A percentile compares a stretch with the other conserved stretches of the same genome.
These are phyloP conservation scores for Meda fulgida DNA, from an alignment of 2,797 vertebrate genomes.

Conservation along the genomic window DNA sequence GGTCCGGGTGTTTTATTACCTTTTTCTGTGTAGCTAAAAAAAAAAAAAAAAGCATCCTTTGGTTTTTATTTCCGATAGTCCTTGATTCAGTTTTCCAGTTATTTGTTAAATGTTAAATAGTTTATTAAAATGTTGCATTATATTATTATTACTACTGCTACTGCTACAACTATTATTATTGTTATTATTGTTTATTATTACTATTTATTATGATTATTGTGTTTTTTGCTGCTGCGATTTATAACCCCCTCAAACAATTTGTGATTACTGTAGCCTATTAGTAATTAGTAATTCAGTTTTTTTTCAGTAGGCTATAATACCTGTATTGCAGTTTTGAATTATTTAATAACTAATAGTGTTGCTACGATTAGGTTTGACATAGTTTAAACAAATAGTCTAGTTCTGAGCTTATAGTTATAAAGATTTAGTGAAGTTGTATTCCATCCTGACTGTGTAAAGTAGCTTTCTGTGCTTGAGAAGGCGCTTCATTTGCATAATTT, in stretches of 20 bases:
- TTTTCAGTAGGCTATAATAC: not conserved
- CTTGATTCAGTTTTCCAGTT: not conserved
- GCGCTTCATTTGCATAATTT: conserved; percentile 98
- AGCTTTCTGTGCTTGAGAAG: conserved; percentile 74
- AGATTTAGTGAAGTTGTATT: conserved; percentile 5
- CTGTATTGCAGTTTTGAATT: not conserved
- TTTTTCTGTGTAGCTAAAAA: not conserved
- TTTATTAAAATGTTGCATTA: conserved; percentile 5
- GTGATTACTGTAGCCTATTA: not conserved
- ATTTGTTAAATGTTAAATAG: not conserved
- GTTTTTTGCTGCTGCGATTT: not conserved
- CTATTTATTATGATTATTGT: not conserved
- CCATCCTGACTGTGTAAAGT: conserved; percentile 54
- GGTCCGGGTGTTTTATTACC: not conserved
- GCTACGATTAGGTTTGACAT: not conserved
- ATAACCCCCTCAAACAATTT: not conserved
- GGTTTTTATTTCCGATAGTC: not conserved
- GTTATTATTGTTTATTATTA: not conserved
- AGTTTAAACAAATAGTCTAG: not conserved
- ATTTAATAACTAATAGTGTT: not conserved
- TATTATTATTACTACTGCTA: not conserved
- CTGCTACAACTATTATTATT: not conserved
- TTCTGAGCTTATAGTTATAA: not conserved
- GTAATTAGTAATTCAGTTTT: not conserved
- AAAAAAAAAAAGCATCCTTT: not conserved